A percentile compares a stretch with the other conserved stretches of the same genome.
phyloP scores from a whole-genome alignment of 92 coral and sea anemone species.

The Epizoanthus rinbou region DNA sequence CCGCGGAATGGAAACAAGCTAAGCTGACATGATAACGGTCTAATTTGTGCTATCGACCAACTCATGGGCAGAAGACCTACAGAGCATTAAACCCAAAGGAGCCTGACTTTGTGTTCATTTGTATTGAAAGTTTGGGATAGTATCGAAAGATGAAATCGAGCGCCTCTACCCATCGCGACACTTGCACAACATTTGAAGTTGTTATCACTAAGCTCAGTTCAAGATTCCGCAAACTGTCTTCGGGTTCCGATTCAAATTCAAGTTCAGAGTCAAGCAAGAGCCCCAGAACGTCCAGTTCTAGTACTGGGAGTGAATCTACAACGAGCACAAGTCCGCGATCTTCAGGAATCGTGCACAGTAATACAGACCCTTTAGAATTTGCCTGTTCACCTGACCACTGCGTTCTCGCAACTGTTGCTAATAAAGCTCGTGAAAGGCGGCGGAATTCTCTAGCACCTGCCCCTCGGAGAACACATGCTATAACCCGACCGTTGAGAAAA shows the following conservation, averaged over 20 bases:
- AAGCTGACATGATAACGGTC: slow-evolving; percentile 17
- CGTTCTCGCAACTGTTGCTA: no score
- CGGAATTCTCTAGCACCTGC: no score
- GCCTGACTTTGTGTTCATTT: background rate
- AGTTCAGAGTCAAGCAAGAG: background rate
- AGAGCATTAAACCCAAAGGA: slow-evolving; percentile 4
- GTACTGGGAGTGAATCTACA: slow-evolving; percentile 18
- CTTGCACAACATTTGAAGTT: slow-evolving; percentile 23
- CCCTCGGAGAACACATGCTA: no score
- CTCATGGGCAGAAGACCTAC: background rate
- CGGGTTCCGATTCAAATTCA: slow-evolving; percentile 6
- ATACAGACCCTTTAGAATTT: no score
- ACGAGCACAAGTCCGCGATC: slow-evolving; percentile 26
- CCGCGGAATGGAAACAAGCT: slow-evolving; percentile 27
- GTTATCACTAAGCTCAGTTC: slow-evolving; percentile 1
- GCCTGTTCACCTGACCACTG: no score
- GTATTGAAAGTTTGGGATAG: background rate
- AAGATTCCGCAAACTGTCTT: slow-evolving; percentile 9
- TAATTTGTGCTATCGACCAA: slow-evolving; percentile 1
- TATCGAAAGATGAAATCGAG: slow-evolving; percentile 4
- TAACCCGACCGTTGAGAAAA: no score
- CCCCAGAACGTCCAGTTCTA: slow-evolving; percentile 20
- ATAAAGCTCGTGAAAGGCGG: no score
- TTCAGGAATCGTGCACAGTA: slow-evolving; percentile 21
- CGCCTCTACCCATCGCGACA: background rate